A percentile compares a stretch with the other conserved stretches of the same genome.
These are phyloP conservation scores for Eumaeus atala DNA, from an alignment of 1,140 invertebrate species.

Conservation along the genomic window DNA sequence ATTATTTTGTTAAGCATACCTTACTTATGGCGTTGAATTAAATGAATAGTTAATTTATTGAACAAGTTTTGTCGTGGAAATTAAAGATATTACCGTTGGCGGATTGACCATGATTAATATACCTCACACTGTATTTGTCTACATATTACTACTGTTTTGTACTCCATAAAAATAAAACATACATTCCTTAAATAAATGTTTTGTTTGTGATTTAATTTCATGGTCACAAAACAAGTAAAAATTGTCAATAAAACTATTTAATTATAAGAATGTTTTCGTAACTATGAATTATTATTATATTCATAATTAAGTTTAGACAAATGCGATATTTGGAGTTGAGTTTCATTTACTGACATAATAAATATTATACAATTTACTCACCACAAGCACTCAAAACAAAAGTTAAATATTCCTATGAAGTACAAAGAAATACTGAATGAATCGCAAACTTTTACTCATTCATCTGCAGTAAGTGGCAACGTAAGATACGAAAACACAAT, in stretches of 20 bases:
- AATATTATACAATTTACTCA: conserved; percentile 12
- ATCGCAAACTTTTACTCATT: conserved; percentile 1
- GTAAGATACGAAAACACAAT: not conserved
- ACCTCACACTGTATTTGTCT: no score
- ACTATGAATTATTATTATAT: no score
- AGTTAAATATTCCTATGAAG: not conserved
- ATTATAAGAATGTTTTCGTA: no score
- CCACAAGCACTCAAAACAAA: conserved; percentile 2
- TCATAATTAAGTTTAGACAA: not conserved
- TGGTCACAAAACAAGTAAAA: conserved; percentile 30
- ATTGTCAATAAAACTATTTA: conserved; percentile 3
- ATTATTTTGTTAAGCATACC: no score
- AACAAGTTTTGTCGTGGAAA: no score
- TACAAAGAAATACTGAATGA: conserved; percentile 10
- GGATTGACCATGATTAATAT: no score
- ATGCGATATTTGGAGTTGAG: not conserved
- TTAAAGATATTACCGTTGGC: no score
- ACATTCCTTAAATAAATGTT: conserved; percentile 5
- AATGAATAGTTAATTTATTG: no score
- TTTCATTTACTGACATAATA: not conserved
- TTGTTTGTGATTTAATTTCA: conserved; percentile 44
- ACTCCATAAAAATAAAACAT: no score
- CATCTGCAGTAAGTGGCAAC: not conserved
- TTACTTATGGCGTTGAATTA: no score
- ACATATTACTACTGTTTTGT: no score